phyloP scores from a whole-genome alignment of 1,140 invertebrate genomes.

The Tigriopus japonicus region DNA sequence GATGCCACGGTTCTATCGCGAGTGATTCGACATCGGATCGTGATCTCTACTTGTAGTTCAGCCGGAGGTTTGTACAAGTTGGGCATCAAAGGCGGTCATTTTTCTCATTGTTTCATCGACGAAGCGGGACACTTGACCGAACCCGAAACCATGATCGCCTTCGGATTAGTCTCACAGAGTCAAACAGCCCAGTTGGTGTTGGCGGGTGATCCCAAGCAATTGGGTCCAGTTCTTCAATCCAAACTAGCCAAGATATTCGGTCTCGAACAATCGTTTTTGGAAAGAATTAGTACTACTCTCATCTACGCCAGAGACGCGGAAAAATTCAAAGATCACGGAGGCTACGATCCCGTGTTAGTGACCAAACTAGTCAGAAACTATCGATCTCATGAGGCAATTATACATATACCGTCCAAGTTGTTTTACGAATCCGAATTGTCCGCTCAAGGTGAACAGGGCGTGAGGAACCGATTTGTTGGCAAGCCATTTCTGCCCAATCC shows the following conservation, averaged over 20 bases:
- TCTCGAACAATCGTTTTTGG: slow-evolving; percentile 45
- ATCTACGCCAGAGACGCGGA: not conserved
- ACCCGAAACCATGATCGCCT: slow-evolving; percentile 54
- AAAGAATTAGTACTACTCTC: slow-evolving; percentile 30
- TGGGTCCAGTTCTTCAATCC: slow-evolving; percentile 61
- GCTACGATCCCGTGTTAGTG: slow-evolving; percentile 38
- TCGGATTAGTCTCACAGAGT: not conserved
- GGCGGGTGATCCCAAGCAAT: slow-evolving; percentile 75
- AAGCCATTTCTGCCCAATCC: slow-evolving; percentile 23
- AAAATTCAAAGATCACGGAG: not conserved
- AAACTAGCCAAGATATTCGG: slow-evolving; percentile 39
- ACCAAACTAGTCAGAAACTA: slow-evolving; percentile 55
- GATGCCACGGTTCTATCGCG: not conserved
- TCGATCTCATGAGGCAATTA: slow-evolving; percentile 40
- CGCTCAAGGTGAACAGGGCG: not conserved
- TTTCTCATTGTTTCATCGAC: slow-evolving; percentile 70
- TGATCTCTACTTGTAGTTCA: not conserved
- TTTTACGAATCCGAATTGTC: slow-evolving; percentile 60
- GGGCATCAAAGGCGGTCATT: not conserved
- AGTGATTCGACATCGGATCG: not conserved
- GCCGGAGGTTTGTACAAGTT: not conserved
- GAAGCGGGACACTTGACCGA: slow-evolving; percentile 80
- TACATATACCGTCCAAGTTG: slow-evolving; percentile 49
- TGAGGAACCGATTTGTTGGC: not conserved
- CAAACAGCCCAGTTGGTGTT: slow-evolving; percentile 47